Base-by-base conservation (phyloP, 1,140 invertebrate species). In the Dysdera silvatica region DNA sequence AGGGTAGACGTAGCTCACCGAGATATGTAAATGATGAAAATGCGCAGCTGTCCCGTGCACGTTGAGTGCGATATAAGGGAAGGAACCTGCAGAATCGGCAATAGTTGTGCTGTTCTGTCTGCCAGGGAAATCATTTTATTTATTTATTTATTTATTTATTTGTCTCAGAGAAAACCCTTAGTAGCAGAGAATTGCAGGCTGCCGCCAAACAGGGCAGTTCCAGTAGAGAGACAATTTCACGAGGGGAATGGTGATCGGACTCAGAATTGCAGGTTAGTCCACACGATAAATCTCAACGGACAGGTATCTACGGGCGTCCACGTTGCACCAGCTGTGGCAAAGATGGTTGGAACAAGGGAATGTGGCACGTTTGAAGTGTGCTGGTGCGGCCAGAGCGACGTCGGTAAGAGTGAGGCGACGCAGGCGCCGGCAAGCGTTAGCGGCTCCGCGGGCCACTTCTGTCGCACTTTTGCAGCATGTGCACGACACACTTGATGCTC, bases 341-440 rank as follows among this genome's bases (percentile, higher is more conserved):
- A 48, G n/a, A 48, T 48, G 7, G 47, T n/a, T 48, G 47, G 28
- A 24, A 48, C 7, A 29, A 10, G 7, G 7, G 28, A 48, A 48
- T 48, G n/a, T 48, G 47, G 7, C 47, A 48, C 20, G 47, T 48
- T 48, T n/a, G 7, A 48, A 8, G 18, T 7, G 8, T 48, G 47
- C 7, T n/a, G 47, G 47, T 48, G 47, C 47, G 8, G 47, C 47
- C 47, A 48, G 47, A 48, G n/a, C n/a, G 47, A 48, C 28, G 7
- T 29, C 47, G 18, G 28, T 18, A 48, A 7, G 47, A 10, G 47
- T 48, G n/a, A n/a, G 18, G 8, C 47, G n/a, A 48, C 47, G 28
- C 47, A 37, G 16, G 7, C 7, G 33, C 7, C 16, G 33, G 33
- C 16, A 37, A 8, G 7, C 33, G 33, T 7, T 37, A 16, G 33